These are phyloP conservation scores for Cynopterus sphinx DNA, from an alignment of 2,797 vertebrate species.

Conservation along the genomic window DNA sequence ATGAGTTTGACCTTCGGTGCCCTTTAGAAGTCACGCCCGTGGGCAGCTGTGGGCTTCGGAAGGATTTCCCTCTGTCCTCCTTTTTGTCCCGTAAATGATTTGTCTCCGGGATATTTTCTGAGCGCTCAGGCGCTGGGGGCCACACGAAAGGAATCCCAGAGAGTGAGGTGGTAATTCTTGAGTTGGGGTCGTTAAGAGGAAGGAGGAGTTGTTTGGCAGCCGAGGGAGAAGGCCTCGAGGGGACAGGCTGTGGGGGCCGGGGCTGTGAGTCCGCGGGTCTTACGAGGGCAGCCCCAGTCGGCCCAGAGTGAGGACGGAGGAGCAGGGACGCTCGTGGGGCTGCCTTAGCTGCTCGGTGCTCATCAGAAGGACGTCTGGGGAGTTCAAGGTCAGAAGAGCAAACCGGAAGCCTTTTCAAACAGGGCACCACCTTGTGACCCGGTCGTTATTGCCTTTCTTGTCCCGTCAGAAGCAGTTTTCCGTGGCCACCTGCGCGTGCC, in stretches of 20 bases:
- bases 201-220: neutral
- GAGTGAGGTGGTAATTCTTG: neutral
- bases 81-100: neutral
- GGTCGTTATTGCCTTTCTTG: neutral
- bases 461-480: neutral
- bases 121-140: neutral
- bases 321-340: neutral
- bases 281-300: neutral
- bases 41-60: neutral
- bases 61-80: neutral
- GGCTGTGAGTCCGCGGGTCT: neutral
- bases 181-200: neutral
- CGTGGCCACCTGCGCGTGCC: fast-evolving
- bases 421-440: neutral
- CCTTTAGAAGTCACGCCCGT: neutral
- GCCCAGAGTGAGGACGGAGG: neutral
- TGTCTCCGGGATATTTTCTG: neutral
- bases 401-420: neutral
- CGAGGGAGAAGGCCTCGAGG: neutral
- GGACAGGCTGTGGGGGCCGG: neutral
- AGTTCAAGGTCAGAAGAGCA: neutral
- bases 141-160: neutral
- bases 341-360: neutral
- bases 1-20: neutral
- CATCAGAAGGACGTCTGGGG: neutral